Evolutionary conservation across 2,113 vertebrate species (phyloP).

Genomic region (Dasyprocta punctata): DNA sequence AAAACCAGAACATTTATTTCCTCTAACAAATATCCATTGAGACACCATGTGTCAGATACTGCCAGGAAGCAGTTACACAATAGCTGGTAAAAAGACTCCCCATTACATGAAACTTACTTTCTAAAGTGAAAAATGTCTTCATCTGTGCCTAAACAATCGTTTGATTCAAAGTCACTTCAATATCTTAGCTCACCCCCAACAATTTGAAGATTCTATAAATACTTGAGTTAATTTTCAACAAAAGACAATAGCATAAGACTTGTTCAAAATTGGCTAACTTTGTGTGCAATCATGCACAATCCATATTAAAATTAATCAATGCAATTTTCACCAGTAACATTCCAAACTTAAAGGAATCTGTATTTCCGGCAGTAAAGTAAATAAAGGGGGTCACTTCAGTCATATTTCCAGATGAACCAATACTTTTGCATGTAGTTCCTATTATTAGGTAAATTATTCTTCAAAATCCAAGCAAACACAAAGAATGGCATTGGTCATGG

Average conservation of each 20-base stretch:
- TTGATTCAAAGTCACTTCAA: background rate
- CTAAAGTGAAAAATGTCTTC: background rate
- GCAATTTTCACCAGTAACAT: slow-evolving; percentile 9
- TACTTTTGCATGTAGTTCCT: background rate
- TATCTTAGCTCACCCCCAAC: background rate
- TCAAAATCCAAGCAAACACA: background rate
- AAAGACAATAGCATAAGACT: background rate
- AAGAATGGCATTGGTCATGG: background rate
- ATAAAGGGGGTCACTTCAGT: background rate
- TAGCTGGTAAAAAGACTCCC: background rate
- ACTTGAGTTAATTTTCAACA: background rate
- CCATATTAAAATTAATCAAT: slow-evolving; percentile 2
- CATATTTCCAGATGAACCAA: background rate
- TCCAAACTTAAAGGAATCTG: background rate
- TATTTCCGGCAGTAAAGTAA: background rate
- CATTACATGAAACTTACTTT: background rate
- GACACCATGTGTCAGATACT: background rate
- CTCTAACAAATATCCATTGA: background rate
- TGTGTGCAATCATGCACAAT: background rate
- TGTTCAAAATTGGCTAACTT: background rate
- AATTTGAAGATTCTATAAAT: background rate
- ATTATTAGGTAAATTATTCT: slow-evolving; percentile 13
- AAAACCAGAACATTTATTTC: background rate
- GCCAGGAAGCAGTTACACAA: background rate
- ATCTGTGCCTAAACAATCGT: background rate